A percentile compares a stretch with the other conserved stretches of the same genome.
phyloP scores from a whole-genome alignment of 2,888 invertebrate species.

The Blastobasis lacticolella region DNA sequence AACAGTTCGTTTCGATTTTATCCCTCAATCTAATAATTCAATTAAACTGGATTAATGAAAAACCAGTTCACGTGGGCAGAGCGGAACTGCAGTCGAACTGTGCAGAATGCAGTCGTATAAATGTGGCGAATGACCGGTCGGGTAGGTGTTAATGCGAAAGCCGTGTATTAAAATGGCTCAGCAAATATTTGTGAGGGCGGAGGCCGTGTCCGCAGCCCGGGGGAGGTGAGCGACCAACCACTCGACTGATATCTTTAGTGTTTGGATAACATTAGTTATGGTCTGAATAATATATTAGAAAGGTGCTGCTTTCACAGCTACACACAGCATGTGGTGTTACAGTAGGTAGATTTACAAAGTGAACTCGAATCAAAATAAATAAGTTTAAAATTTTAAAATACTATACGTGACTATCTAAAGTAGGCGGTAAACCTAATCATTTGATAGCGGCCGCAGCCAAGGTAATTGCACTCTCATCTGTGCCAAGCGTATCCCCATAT shows the following conservation, averaged over 20 bases:
- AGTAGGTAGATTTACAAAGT: too few relatives aligned
- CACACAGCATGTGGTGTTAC: too few relatives aligned
- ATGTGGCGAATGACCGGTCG: conserved; percentile 29
- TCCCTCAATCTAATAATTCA: conserved; percentile 10
- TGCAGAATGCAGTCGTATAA: conserved; percentile 37
- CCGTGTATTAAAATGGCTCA: conserved; percentile 31
- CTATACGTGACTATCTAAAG: conserved; percentile 2
- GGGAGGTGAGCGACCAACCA: conserved; percentile 1
- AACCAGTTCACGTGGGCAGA: conserved; percentile 19
- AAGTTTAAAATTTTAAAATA: too few relatives aligned
- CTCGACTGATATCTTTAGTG: too few relatives aligned
- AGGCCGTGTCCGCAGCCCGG: conserved; percentile 10
- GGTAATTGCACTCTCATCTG: conserved; percentile 38
- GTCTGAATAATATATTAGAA: too few relatives aligned
- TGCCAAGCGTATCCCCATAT: too few relatives aligned
- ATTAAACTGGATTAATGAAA: conserved; percentile 20
- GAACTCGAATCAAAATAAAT: neutral
- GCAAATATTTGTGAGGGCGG: conserved; percentile 52
- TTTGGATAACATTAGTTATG: too few relatives aligned
- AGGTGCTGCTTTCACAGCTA: too few relatives aligned
- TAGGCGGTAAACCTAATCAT: neutral
- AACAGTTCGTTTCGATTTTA: too few relatives aligned
- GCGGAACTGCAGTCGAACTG: conserved; percentile 13
- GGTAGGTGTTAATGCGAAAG: conserved; percentile 56
- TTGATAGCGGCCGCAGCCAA: conserved; percentile 10